Percentiles rank a stretch among this genome's conserved stretches.
phyloP scores from a whole-genome alignment of 2,888 invertebrate species.

The Patella ulyssiponensis region DNA sequence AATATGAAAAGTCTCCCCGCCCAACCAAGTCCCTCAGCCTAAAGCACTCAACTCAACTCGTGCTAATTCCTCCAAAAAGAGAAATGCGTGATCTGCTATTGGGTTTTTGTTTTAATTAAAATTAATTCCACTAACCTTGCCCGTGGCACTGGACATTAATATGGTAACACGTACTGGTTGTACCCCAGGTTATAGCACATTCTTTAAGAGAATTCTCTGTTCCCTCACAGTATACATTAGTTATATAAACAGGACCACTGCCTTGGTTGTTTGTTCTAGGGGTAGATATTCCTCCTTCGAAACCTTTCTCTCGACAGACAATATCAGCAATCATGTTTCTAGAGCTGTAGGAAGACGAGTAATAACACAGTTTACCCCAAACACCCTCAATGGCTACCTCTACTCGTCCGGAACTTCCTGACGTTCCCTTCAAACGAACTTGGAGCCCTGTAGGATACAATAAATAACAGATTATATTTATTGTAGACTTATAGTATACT shows the following conservation, averaged over 20 bases:
- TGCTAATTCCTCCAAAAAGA: too few relatives aligned
- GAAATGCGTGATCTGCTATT: too few relatives aligned
- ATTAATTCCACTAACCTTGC: neutral
- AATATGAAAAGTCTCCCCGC: too few relatives aligned
- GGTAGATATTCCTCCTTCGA: slow-evolving; percentile 69
- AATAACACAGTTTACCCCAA: slow-evolving; percentile 7
- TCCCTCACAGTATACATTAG: slow-evolving; percentile 32
- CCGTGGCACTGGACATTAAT: neutral
- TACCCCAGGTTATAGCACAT: slow-evolving; percentile 24
- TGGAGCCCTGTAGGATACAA: slow-evolving; percentile 16
- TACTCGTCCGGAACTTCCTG: slow-evolving; percentile 15
- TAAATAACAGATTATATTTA: too few relatives aligned
- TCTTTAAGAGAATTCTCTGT: slow-evolving; percentile 25
- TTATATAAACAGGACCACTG: slow-evolving; percentile 22
- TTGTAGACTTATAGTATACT: too few relatives aligned
- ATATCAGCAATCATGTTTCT: neutral
- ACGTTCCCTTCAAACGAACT: slow-evolving; percentile 18
- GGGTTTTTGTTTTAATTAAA: too few relatives aligned
- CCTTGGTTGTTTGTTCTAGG: neutral
- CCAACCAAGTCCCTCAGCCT: too few relatives aligned
- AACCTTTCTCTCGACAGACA: slow-evolving; percentile 23
- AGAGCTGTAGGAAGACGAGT: neutral
- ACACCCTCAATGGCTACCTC: slow-evolving; percentile 17
- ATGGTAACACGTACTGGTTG: neutral
- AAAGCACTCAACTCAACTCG: too few relatives aligned